These are phyloP conservation scores for Alexandromys fortis DNA, from an alignment of 2,113 vertebrate genomes.

Conservation along the genomic window DNA sequence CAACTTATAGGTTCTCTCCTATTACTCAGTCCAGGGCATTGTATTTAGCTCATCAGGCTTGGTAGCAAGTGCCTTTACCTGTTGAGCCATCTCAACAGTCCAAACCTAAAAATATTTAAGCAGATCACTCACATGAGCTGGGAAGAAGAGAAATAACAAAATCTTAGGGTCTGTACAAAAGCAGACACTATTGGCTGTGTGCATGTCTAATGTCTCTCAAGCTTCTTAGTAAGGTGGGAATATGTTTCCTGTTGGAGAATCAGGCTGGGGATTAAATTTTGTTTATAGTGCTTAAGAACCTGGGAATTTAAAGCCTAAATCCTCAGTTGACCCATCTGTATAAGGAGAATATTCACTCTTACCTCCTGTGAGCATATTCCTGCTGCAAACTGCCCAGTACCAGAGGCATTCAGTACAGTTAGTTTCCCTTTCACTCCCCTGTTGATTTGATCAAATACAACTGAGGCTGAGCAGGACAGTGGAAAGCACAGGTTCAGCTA, in stretches of 20 bases:
- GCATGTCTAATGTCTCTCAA: neutral
- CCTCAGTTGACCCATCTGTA: slow-evolving; percentile 11
- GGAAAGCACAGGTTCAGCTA: neutral
- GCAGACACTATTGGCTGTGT: neutral
- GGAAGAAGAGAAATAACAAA: neutral
- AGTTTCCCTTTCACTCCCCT: neutral
- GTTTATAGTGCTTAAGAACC: neutral
- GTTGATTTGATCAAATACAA: neutral
- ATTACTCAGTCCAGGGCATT: neutral
- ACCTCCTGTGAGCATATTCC: neutral
- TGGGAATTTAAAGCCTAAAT: neutral
- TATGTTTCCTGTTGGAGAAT: neutral
- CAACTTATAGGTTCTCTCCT: neutral
- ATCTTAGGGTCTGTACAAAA: neutral
- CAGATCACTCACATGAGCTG: neutral
- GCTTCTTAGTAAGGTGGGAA: neutral
- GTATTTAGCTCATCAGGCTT: neutral
- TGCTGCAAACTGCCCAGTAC: neutral
- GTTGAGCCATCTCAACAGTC: neutral
- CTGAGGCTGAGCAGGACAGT: neutral
- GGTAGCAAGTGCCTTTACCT: neutral
- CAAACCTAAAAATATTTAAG: slow-evolving; percentile 4
- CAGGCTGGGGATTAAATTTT: slow-evolving; percentile 17
- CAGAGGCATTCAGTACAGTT: neutral
- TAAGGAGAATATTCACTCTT: neutral